These are phyloP conservation scores for Hyalella azteca DNA, from an alignment of 2,888 invertebrate species.

Conservation along the genomic window DNA sequence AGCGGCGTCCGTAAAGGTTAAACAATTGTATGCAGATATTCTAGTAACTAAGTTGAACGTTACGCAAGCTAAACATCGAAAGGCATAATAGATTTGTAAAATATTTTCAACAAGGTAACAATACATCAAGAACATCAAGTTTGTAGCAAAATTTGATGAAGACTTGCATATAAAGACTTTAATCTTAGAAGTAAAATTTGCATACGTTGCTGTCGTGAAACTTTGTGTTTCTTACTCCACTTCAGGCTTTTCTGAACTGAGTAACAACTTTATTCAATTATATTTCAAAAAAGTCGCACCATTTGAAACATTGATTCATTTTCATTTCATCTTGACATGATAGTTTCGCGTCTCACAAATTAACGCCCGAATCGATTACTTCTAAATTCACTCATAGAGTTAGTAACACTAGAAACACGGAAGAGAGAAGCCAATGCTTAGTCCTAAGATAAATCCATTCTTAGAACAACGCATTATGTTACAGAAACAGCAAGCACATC, in stretches of 20 bases:
- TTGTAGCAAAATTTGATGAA: constrained; percentile 1
- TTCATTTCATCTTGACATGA: no score
- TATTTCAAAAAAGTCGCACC: no score
- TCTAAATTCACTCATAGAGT: no score
- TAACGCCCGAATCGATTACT: no score
- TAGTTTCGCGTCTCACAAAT: no score
- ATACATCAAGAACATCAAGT: constrained; percentile 18
- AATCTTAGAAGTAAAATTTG: constrained; percentile 2
- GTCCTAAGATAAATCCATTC: neutral
- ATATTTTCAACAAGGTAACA: constrained; percentile 21
- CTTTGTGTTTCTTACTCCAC: neutral
- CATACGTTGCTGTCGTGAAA: neutral
- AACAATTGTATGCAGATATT: no score
- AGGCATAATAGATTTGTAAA: neutral
- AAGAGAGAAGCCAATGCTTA: neutral
- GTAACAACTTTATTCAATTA: neutral
- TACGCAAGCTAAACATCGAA: neutral
- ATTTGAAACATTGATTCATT: no score
- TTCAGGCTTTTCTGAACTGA: no score
- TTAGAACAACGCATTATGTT: constrained; percentile 21
- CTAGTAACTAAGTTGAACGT: no score
- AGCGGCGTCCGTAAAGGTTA: no score
- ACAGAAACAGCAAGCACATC: constrained; percentile 25
- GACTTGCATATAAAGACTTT: neutral
- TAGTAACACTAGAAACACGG: neutral